phyloP scores from a whole-genome alignment of 1,140 invertebrate species.

The Drosophila bocki region DNA sequence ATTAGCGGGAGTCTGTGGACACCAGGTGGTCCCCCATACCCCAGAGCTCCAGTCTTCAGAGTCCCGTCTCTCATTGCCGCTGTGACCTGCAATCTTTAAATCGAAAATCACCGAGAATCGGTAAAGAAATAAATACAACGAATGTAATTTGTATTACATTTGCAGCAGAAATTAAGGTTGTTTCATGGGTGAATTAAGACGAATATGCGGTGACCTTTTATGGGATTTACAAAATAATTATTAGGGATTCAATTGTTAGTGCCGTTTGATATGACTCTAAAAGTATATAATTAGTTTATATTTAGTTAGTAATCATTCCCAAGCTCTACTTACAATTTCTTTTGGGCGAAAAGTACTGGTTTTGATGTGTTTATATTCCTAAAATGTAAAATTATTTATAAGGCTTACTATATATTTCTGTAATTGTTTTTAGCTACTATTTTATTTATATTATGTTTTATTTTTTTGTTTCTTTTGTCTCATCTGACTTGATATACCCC shows the following conservation, averaged over 20 bases:
- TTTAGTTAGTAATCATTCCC: background rate
- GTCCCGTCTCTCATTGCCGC: constrained; percentile 7
- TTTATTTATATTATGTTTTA: background rate
- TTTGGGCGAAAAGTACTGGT: too few species aligned
- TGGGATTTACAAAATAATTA: background rate
- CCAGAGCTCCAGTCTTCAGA: background rate
- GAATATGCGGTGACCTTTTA: constrained; percentile 3
- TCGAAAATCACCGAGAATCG: constrained; percentile 63
- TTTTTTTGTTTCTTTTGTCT: background rate
- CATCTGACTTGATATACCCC: background rate
- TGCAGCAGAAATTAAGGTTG: constrained; percentile 34
- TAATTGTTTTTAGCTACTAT: background rate
- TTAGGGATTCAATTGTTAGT: background rate
- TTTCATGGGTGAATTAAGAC: background rate
- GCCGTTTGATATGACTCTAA: background rate
- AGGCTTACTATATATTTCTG: background rate
- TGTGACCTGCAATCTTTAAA: constrained; percentile 47
- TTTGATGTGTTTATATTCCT: background rate
- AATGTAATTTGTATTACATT: constrained; percentile 65
- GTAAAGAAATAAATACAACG: constrained; percentile 51
- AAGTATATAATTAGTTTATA: background rate
- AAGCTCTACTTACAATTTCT: background rate
- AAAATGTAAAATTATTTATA: background rate
- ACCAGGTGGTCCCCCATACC: constrained; percentile 70
- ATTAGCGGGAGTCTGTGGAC: constrained; percentile 68